Evolutionary conservation across 2,888 invertebrate species (phyloP).

Genomic region (Acanthoscelides obtectus): DNA sequence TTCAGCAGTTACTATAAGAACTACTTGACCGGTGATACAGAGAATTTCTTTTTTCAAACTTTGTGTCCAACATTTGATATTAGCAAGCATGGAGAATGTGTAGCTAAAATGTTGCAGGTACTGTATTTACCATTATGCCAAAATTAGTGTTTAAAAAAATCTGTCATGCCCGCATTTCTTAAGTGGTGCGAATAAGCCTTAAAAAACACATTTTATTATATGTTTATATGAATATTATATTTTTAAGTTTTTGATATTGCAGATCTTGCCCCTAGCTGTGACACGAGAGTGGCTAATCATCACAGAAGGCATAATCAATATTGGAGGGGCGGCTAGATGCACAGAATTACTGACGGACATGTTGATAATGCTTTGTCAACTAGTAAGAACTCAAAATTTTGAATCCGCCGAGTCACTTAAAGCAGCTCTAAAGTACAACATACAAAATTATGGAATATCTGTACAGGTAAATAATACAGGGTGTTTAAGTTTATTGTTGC

Average conservation of each 20-base stretch:
- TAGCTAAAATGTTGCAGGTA: constrained; percentile 18
- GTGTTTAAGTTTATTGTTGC: no score
- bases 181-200: background rate
- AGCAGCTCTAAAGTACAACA: constrained; percentile 33
- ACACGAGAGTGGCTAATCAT: constrained; percentile 37
- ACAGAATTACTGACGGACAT: constrained; percentile 34
- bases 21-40: constrained; percentile 14
- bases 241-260: constrained; percentile 7
- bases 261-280: constrained; percentile 35
- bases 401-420: constrained; percentile 19
- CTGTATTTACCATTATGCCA: background rate
- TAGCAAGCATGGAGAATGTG: constrained; percentile 26
- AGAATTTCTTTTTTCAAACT: constrained; percentile 11
- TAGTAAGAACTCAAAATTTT: constrained; percentile 31
- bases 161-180: background rate
- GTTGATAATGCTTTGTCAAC: constrained; percentile 36
- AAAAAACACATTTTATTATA: background rate
- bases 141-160: background rate
- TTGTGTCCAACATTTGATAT: constrained; percentile 23
- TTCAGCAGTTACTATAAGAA: constrained; percentile 20
- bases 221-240: background rate
- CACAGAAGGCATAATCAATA: constrained; percentile 26
- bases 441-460: constrained; percentile 35
- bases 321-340: constrained; percentile 25
- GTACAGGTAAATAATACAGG: constrained; percentile 35